Evolutionary conservation across 2,113 vertebrate genomes (phyloP), one percentile per base, ranked within the genome.

Genomic region (Corvus moneduloides): DNA sequence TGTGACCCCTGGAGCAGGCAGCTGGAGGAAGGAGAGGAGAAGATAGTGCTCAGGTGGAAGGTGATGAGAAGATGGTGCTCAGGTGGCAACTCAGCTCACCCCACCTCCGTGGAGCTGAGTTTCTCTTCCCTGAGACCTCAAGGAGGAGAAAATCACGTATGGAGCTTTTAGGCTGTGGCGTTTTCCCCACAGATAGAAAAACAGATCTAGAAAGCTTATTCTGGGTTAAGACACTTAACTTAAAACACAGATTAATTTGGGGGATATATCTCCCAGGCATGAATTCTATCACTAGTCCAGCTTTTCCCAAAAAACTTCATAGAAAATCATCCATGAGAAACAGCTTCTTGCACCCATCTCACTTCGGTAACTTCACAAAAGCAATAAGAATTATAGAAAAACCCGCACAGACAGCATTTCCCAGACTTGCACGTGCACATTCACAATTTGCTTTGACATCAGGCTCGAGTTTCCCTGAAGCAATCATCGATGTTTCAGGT

Each of bases 81-180:
- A 33, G 14, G 6, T 17, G 33, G 32, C 24, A 54, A 5, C 21
- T 30, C 26, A 4, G 67, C 30, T 66, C 79, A 79, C 4, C 16
- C 23, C n/a, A 4, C 6, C 37, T 77, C 32, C 1, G 0, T 2
- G 51, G n/a, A 43, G 46, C 26, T 26, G 58, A 37, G 23, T 37
- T 59, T 26, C n/a, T 59, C n/a, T 16, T 59, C n/a, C n/a, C 22
- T 26, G 56, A 19, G 16, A 9, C 9, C 35, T 48, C 52, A 49
- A 26, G 17, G 32, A 51, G 51, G 35, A 64, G 24, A 78, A 75
- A 74, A 67, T 33, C 56, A 26, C 16, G 5, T 1, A 2, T 1
- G 32, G 80, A 86, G 48, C 7, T 84, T 88, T 74, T 30, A 61
- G 26, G n/a, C 5, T 2, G 2, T 30, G 16, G 8, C 0, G 0